Conservation (phyloP, 2,797 vertebrate species). For the Girardinus metallicus region DNA sequence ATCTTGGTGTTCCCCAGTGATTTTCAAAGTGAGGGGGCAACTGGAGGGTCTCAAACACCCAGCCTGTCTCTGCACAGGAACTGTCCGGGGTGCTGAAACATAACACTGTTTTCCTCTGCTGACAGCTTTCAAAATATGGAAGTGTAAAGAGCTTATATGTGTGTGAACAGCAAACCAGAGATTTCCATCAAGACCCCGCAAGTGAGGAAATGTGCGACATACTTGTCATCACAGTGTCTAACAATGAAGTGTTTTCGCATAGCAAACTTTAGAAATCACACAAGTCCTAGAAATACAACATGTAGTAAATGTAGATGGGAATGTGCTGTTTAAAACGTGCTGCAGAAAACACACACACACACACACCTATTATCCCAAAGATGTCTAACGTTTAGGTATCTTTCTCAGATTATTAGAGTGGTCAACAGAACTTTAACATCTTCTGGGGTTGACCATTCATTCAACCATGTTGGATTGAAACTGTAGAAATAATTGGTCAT, state of each 20-base stretch:
- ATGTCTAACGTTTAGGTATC: background rate
- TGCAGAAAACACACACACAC: background rate
- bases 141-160: conserved; percentile 62
- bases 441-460: too few species aligned
- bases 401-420: background rate
- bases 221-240: conserved; percentile 51
- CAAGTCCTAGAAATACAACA: conserved; percentile 7
- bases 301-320: background rate
- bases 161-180: conserved; percentile 60
- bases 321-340: background rate
- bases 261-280: conserved; percentile 29
- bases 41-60: conserved; percentile 44
- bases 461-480: too few species aligned
- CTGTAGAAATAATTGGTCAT: too few species aligned
- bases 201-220: conserved; percentile 52
- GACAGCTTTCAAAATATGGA: conserved; percentile 71
- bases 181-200: conserved; percentile 72
- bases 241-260: conserved; percentile 46
- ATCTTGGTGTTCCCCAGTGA: conserved; percentile 48
- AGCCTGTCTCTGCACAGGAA: conserved; percentile 64
- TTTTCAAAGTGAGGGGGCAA: conserved; percentile 39
- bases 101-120: conserved; percentile 34
- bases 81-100: conserved; percentile 77
- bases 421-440: background rate
- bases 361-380: background rate